A percentile compares a stretch with the other conserved stretches of the same genome.
Evolutionary conservation across 2,797 vertebrate genomes (phyloP).

Genomic region (Siniperca undulata): DNA sequence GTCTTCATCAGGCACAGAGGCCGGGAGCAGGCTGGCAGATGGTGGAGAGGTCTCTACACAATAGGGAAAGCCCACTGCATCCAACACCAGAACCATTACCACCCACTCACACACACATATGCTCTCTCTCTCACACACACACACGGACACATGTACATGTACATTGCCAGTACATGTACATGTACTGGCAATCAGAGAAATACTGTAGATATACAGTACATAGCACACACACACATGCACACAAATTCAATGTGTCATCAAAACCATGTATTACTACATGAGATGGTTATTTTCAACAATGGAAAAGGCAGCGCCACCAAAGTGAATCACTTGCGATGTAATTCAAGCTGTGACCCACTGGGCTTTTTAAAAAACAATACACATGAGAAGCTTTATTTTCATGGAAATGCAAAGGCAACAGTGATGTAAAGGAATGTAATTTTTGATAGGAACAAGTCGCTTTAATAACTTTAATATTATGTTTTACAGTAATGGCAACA

Average conservation of each 20-base stretch:
- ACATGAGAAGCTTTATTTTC: neutral
- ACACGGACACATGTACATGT: neutral
- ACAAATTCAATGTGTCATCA: neutral
- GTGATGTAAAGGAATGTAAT: neutral
- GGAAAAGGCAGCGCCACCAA: neutral
- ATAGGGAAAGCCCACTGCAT: slow-evolving; percentile 76
- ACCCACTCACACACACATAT: slow-evolving; percentile 21
- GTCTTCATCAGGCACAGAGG: slow-evolving; percentile 82
- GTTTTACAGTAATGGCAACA: neutral
- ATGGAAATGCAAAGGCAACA: neutral
- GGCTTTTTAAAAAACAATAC: neutral
- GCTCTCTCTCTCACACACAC: neutral
- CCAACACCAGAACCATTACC: slow-evolving; percentile 60
- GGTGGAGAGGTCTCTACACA: slow-evolving; percentile 82
- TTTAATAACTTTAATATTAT: neutral
- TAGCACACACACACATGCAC: neutral
- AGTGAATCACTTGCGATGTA: slow-evolving; percentile 7
- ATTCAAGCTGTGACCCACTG: slow-evolving; percentile 9
- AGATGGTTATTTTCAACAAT: slow-evolving; percentile 2
- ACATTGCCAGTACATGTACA: too few relatives aligned
- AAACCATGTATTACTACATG: neutral
- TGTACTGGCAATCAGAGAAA: neutral
- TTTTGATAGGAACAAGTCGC: neutral
- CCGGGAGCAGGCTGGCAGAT: slow-evolving; percentile 81
- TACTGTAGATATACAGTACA: neutral